Percentiles rank a stretch among this genome's conserved stretches.
These are phyloP conservation scores for Chelidonichthys spinosus DNA, from an alignment of 2,797 vertebrate genomes.

Conservation along the genomic window DNA sequence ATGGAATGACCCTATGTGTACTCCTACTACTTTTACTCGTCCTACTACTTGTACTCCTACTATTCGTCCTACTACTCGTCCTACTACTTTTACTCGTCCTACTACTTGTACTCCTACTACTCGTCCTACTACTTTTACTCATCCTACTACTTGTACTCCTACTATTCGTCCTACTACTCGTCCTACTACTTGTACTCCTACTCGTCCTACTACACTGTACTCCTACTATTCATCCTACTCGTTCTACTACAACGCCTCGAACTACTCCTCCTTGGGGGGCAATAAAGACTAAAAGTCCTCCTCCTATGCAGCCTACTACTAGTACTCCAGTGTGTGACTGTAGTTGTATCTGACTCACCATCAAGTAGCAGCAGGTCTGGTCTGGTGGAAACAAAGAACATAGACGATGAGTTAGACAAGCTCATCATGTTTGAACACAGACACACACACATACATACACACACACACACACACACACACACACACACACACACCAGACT, in stretches of 20 bases:
- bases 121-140: not conserved
- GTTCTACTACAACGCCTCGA: not conserved
- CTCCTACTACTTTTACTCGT: too few species aligned
- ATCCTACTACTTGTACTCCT: not conserved
- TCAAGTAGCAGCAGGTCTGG: conserved; percentile 96
- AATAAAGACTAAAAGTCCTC: too few species aligned
- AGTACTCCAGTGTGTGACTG: not conserved
- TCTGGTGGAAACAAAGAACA: conserved; percentile 71
- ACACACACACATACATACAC: not conserved
- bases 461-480: not conserved
- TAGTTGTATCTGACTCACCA: conserved; percentile 86
- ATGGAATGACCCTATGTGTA: too few species aligned
- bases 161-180: not conserved
- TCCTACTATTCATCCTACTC: not conserved
- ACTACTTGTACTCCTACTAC: not conserved
- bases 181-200: not conserved
- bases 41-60: too few species aligned
- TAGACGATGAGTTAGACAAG: not conserved
- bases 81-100: too few species aligned
- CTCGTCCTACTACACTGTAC: not conserved
- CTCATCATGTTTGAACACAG: too few species aligned
- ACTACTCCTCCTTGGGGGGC: not conserved
- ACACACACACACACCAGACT: too few species aligned
- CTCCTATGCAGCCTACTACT: too few species aligned
- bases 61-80: too few species aligned